Evolutionary conservation across 2,797 vertebrate genomes (phyloP).

Genomic region (Lycodopsis pacificus): DNA sequence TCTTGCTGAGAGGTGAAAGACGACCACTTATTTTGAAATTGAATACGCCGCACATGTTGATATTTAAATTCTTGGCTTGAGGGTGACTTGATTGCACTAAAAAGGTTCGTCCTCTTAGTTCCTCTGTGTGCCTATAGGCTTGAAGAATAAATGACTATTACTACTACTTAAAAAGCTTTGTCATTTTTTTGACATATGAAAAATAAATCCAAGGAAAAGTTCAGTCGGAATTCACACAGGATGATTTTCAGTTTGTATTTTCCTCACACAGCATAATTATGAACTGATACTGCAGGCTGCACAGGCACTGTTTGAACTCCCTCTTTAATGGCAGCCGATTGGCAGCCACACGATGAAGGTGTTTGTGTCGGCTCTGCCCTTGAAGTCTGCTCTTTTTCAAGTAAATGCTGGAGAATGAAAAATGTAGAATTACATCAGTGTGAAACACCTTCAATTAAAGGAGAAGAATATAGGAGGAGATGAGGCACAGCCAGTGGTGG

Average conservation of each 20-base stretch:
- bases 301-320: slow-evolving; percentile 45
- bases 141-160: slow-evolving; percentile 54
- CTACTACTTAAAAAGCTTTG: slow-evolving; percentile 20
- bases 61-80: slow-evolving; percentile 61
- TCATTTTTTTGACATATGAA: slow-evolving; percentile 27
- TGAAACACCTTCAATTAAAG: slow-evolving; percentile 55
- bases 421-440: slow-evolving; percentile 39
- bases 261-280: slow-evolving; percentile 21
- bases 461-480: slow-evolving; percentile 50
- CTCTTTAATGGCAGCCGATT: slow-evolving; percentile 38
- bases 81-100: slow-evolving; percentile 58
- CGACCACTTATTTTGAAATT: slow-evolving; percentile 53
- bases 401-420: slow-evolving; percentile 32
- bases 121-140: slow-evolving; percentile 32
- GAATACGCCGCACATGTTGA: slow-evolving; percentile 54
- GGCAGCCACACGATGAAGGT: slow-evolving; percentile 33
- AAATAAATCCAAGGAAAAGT: slow-evolving; percentile 36
- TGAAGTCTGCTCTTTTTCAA: slow-evolving; percentile 49
- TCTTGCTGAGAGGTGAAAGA: slow-evolving; percentile 52
- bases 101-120: slow-evolving; percentile 50
- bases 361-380: slow-evolving; percentile 35
- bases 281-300: slow-evolving; percentile 13
- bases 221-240: slow-evolving; percentile 29
- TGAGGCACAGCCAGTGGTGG: slow-evolving; percentile 54
- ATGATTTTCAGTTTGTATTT: slow-evolving; percentile 40